Evolutionary conservation across 2,888 invertebrate genomes (phyloP), one percentile per base, ranked within the genome.

Genomic region (Malthinus seriepunctatus): DNA sequence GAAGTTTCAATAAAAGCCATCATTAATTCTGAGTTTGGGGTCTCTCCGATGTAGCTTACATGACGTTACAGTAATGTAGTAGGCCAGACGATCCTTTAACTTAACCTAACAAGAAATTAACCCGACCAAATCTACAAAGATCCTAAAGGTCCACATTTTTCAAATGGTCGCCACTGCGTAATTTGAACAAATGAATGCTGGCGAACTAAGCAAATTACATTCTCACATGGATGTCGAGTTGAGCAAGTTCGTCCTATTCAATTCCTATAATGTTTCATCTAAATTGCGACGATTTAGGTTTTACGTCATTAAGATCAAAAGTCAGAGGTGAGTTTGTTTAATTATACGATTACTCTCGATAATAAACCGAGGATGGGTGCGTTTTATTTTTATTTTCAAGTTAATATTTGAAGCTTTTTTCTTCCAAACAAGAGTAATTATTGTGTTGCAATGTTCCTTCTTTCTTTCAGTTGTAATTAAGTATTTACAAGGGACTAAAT

Each of bases 1-100:
- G 84, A 83, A 82, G 82, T 83, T 84, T 82, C 85, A 85, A 86
- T 86, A 85, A 85, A 84, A 84, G 83, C 84, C 81, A 85, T 85
- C 86, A 86, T 86, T 85, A 86, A 86, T 86, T 85, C 84, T 82
- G 75, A 77, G 75, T 79, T 79, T 77, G 76, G 77, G 74, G 75
- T 71, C 71, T 64, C 56, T 62, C 60, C 68, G 63, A 66, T 63
- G 67, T 66, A 61, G 67, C 69, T 70, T 72, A 73, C 71, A 73
- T 71, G 72, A 71, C 72, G 71, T 67, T 71, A 69, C 68, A 67
- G 67, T 66, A 64, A 55, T 63, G 63, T 69, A 71, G 63, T 63
- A 61, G 67, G 34, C 67, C 73, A 67, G 53, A 44, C 33, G 42
- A 54, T 12, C 14, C 23, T 33, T 56, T 42, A 51, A 15, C 32